Conservation (phyloP, 2,888 invertebrate species). For the Eulithis testata region DNA sequence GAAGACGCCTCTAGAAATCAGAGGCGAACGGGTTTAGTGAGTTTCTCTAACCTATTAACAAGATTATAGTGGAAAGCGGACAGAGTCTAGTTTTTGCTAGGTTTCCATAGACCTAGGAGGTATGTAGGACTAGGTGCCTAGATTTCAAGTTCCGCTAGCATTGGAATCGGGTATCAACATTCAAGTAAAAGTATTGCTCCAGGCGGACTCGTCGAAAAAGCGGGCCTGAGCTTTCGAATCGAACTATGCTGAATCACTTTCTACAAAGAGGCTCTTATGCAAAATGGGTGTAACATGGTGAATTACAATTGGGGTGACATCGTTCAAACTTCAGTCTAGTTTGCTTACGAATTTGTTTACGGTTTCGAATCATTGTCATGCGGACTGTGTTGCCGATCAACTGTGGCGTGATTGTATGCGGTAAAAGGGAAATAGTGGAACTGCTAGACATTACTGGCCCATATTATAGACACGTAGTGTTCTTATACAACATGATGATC, state of each 20-base stretch:
- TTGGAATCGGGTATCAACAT: constrained; percentile 66
- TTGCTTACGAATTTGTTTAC: constrained; percentile 63
- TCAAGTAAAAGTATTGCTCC: constrained; percentile 76
- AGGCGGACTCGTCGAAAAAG: constrained; percentile 74
- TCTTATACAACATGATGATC: not conserved
- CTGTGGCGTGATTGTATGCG: constrained; percentile 40
- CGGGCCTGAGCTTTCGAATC: constrained; percentile 78
- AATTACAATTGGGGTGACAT: constrained; percentile 76
- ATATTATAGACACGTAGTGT: constrained; percentile 22
- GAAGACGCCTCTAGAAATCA: constrained; percentile 70
- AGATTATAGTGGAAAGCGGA: constrained; percentile 79
- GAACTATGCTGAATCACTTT: constrained; percentile 73
- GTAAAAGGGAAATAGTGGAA: constrained; percentile 41
- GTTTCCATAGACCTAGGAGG: constrained; percentile 65
- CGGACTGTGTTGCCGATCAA: constrained; percentile 46
- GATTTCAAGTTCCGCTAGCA: constrained; percentile 71
- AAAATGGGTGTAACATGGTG: constrained; percentile 76
- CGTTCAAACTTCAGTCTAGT: constrained; percentile 43
- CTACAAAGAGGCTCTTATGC: constrained; percentile 79
- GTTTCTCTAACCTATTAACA: constrained; percentile 81
- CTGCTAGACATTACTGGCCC: constrained; percentile 27
- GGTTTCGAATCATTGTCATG: constrained; percentile 51
- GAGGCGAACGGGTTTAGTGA: constrained; percentile 62
- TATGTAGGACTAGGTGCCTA: constrained; percentile 70
- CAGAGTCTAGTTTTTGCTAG: constrained; percentile 77